phyloP scores from a whole-genome alignment of 1,140 invertebrate genomes.

The Anastatus disparis region DNA sequence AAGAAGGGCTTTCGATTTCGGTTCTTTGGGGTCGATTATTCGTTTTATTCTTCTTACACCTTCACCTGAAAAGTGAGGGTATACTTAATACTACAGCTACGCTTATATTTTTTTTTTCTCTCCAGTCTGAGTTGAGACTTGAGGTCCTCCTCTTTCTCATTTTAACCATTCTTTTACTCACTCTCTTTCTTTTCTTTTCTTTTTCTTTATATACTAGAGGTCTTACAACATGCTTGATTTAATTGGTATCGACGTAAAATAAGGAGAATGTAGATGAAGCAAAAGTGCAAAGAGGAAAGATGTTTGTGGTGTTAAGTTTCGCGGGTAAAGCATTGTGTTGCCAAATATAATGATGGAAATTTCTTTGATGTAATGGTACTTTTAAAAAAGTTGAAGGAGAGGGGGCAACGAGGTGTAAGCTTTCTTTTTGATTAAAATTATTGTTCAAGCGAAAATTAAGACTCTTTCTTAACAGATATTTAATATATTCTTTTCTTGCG shows the following conservation, averaged over 20 bases:
- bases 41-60: slow-evolving; percentile 57
- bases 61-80: slow-evolving; percentile 52
- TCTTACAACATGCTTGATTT: slow-evolving; percentile 56
- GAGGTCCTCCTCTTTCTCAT: slow-evolving; percentile 52
- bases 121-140: slow-evolving; percentile 45
- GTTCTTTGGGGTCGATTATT: slow-evolving; percentile 30
- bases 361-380: not conserved
- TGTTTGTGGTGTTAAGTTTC: slow-evolving; percentile 1
- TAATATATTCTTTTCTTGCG: no score
- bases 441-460: not conserved
- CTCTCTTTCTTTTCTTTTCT: slow-evolving; percentile 1
- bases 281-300: not conserved
- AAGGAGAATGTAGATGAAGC: not conserved
- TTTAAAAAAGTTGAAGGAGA: not conserved
- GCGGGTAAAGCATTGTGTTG: not conserved
- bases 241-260: slow-evolving; percentile 59
- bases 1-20: slow-evolving; percentile 51
- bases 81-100: slow-evolving; percentile 51
- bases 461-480: no score
- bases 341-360: not conserved
- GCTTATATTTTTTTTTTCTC: slow-evolving; percentile 59
- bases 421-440: not conserved
- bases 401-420: no score
- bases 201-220: slow-evolving; percentile 27
- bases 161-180: slow-evolving; percentile 49